Conservation (phyloP, 2,888 invertebrate species). For the Steromphala cineraria region DNA sequence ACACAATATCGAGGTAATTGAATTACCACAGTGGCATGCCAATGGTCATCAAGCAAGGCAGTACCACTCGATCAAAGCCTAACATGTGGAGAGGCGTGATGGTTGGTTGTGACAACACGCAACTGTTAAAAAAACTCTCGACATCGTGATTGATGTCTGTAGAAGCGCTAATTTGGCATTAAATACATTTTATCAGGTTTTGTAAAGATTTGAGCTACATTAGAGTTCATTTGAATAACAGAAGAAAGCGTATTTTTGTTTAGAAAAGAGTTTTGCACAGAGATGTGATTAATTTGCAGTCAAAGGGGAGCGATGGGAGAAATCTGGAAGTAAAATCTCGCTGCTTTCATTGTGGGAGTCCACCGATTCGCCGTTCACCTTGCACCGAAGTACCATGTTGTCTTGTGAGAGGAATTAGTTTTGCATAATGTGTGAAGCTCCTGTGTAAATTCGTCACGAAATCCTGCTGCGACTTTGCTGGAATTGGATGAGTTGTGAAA, state of each 20-base stretch:
- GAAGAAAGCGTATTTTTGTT: conserved; percentile 13
- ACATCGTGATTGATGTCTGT: conserved; percentile 3
- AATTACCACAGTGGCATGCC: background rate
- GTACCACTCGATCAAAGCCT: background rate
- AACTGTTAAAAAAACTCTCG: too few species aligned
- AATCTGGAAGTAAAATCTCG: conserved; percentile 10
- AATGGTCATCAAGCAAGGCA: background rate
- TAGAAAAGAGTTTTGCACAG: conserved; percentile 1
- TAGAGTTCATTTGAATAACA: conserved; percentile 9
- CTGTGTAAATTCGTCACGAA: background rate
- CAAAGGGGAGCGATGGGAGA: background rate
- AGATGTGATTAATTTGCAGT: background rate
- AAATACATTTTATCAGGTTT: conserved; percentile 16
- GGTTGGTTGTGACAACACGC: background rate
- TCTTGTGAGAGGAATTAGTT: conserved; percentile 10
- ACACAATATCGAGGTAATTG: too few species aligned
- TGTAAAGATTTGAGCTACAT: conserved; percentile 18
- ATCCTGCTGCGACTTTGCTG: background rate
- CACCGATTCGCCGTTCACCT: background rate
- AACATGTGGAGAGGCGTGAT: background rate
- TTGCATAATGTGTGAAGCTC: background rate
- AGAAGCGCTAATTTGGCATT: conserved; percentile 13
- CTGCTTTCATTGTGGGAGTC: background rate
- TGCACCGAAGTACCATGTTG: background rate
- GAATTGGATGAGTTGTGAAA: conserved; percentile 15